Percentiles rank a stretch among this genome's conserved stretches.
These are phyloP conservation scores for Platycercus adscitus DNA, from an alignment of 2,113 vertebrate genomes.

Conservation along the genomic window DNA sequence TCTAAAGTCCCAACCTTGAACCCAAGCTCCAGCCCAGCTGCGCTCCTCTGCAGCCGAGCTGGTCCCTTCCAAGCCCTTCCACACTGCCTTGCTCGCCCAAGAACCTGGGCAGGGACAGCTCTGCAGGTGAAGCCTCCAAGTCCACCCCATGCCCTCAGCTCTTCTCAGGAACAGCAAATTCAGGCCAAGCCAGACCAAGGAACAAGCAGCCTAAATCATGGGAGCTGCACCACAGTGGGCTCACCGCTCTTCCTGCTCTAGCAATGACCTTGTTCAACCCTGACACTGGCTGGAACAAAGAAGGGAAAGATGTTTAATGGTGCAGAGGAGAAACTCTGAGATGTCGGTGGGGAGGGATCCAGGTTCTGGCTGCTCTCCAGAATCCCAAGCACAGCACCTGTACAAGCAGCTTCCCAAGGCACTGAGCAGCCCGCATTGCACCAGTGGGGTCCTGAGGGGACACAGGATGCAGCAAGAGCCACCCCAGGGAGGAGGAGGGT, in stretches of 20 bases:
- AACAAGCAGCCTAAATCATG: background rate
- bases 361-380: conserved; percentile 4
- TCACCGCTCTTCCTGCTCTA: background rate
- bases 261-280: background rate
- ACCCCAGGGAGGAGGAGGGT: background rate
- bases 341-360: rapidly evolving
- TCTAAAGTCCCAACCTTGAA: background rate
- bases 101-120: background rate
- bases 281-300: background rate
- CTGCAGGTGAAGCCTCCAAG: background rate
- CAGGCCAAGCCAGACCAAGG: background rate
- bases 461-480: background rate
- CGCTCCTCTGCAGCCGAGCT: background rate
- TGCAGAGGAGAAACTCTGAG: background rate
- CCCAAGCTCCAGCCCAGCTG: background rate
- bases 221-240: background rate
- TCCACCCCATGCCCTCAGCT: background rate
- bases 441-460: background rate
- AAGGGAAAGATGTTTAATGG: background rate
- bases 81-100: background rate
- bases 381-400: conserved; percentile 20
- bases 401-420: background rate
- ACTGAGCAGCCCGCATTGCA: background rate
- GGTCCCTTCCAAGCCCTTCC: background rate
- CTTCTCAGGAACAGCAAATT: background rate